phyloP scores from a whole-genome alignment of 1,140 invertebrate genomes.

The Plectrocnemia conspersa region DNA sequence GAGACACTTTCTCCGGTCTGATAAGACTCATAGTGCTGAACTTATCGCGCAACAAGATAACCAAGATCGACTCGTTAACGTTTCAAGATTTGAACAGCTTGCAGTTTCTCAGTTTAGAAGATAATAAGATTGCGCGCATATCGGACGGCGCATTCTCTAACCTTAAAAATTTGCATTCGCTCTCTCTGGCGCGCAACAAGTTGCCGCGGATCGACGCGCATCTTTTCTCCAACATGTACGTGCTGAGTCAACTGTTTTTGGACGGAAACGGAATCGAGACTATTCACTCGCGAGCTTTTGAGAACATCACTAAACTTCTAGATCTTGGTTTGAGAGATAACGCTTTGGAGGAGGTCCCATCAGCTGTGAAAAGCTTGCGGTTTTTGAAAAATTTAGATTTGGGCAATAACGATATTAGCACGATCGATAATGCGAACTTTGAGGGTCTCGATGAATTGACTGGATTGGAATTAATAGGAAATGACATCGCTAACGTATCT shows the following conservation, averaged over 20 bases:
- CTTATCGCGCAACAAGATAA: constrained; percentile 69
- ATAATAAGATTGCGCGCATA: constrained; percentile 69
- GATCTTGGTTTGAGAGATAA: constrained; percentile 79
- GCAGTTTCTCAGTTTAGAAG: constrained; percentile 71
- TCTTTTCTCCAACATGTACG: constrained; percentile 70
- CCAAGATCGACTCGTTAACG: constrained; percentile 64
- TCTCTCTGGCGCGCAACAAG: constrained; percentile 71
- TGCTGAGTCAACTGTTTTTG: constrained; percentile 69
- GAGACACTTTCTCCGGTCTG: constrained; percentile 73
- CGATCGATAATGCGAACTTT: constrained; percentile 58
- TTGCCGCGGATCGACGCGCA: constrained; percentile 64
- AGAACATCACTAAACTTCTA: constrained; percentile 72
- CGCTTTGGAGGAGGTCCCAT: constrained; percentile 66
- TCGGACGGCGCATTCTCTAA: constrained; percentile 70
- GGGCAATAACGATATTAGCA: constrained; percentile 71
- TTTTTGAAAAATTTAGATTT: constrained; percentile 73
- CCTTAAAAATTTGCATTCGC: constrained; percentile 70
- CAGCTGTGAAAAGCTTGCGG: constrained; percentile 62
- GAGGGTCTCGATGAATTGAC: constrained; percentile 61
- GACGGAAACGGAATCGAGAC: constrained; percentile 69
- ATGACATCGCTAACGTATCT: constrained; percentile 63
- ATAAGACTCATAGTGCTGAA: constrained; percentile 70
- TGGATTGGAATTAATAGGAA: constrained; percentile 61
- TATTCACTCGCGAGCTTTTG: constrained; percentile 69
- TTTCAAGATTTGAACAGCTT: constrained; percentile 73